phyloP scores from a whole-genome alignment of 2,113 vertebrate genomes.

The Albula glossodonta region DNA sequence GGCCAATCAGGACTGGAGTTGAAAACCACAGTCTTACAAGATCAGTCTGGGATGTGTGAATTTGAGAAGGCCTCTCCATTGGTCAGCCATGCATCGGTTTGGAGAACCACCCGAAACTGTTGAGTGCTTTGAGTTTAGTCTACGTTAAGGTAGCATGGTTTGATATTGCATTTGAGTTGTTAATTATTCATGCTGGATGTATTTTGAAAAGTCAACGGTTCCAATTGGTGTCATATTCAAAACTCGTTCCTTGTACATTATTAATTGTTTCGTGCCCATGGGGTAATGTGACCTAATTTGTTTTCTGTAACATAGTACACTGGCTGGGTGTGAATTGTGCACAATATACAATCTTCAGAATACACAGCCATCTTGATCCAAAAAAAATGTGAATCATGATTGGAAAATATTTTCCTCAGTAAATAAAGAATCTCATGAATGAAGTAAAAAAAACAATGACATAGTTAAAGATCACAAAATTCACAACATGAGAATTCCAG shows the following conservation, averaged over 20 bases:
- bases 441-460: too few species aligned
- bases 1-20: too few species aligned
- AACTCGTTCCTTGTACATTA: not conserved
- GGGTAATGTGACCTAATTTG: not conserved
- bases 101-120: not conserved
- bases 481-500: too few species aligned
- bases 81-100: not conserved
- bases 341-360: not conserved
- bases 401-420: too few species aligned
- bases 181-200: not conserved
- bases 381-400: not conserved
- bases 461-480: too few species aligned
- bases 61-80: not conserved
- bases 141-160: not conserved
- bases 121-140: not conserved
- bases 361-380: not conserved
- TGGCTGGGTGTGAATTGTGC: not conserved
- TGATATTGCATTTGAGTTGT: conserved; percentile 1
- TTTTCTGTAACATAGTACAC: not conserved
- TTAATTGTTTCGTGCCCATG: conserved; percentile 2
- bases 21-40: too few species aligned
- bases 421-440: too few species aligned
- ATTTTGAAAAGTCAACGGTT: conserved; percentile 4
- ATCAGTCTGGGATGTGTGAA: too few species aligned
- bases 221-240: conserved; percentile 11